Evolutionary conservation across 2,797 vertebrate species (phyloP), one percentile per base, ranked within the genome.

Genomic region (Helostoma temminkii): DNA sequence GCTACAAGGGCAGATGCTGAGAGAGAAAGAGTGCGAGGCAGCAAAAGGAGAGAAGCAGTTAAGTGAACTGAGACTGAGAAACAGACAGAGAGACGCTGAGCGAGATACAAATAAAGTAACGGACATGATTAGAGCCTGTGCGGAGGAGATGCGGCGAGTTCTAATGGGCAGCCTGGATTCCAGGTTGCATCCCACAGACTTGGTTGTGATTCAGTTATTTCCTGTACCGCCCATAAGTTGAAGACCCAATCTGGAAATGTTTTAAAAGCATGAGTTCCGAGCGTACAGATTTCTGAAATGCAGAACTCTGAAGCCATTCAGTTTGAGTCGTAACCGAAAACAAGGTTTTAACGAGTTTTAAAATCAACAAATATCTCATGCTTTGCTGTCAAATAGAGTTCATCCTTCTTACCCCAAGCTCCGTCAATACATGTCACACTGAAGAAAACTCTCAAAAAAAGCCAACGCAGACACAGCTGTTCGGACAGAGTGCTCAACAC

Each of bases 161-260:
- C 74, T 84, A 82, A 86, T 83, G 82, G 82, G 79, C 86, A 87
- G 83, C 86, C 87, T 90, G 90, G 84, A 88, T 91, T 91, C 85
- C 89, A 89, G 91, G 85, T 81, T 76, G 82, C 80, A 77, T 84
- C 84, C 78, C 80, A 79, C 86, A 78, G 68, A 80, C 74, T 65
- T 42, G 64, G 82, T 70, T 55, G 56, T 79, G 84, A 85, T 71
- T 80, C 78, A 74, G 66, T 81, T 82, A 76, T 79, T 89, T 88
- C 76, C 85, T 85, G 79, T 84, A 74, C 59, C 24, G 56, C 81
- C 85, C 72, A 74, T 81, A 65, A 73, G 54, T 78, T 59, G 50
- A 85, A 87, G 84, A 67, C 88, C 88, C 87, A 91, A 90, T 92
- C 90, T 92, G 90, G 89, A 93, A 90, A 83, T 72, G 73, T 62